Conservation (phyloP, 2,797 vertebrate genomes). For the Remorina albescens region DNA sequence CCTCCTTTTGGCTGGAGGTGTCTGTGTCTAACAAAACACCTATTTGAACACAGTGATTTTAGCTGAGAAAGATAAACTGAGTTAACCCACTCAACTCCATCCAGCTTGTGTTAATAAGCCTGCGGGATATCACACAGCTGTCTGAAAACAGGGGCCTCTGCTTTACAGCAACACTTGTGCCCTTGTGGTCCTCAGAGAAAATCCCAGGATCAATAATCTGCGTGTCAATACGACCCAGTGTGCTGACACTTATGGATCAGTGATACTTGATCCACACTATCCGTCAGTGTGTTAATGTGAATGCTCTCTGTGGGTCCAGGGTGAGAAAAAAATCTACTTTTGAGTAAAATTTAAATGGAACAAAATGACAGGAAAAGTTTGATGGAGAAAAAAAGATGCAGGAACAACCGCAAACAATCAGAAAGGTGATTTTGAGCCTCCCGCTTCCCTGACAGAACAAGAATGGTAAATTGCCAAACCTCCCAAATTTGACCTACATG, state of each 20-base stretch:
- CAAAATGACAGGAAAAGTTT: not conserved
- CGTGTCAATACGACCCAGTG: constrained; percentile 44
- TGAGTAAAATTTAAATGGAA: not conserved
- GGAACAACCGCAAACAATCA: not conserved
- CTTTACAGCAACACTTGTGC: constrained; percentile 24
- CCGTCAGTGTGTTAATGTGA: constrained; percentile 33
- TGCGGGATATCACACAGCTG: constrained; percentile 42
- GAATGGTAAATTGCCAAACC: not conserved
- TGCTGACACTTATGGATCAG: constrained; percentile 55
- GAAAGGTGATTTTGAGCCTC: not conserved
- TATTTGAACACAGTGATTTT: constrained; percentile 21
- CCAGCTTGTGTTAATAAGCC: constrained; percentile 44
- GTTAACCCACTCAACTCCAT: constrained; percentile 50
- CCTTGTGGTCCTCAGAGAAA: constrained; percentile 33
- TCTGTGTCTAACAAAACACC: constrained; percentile 18
- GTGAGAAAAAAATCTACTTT: not conserved
- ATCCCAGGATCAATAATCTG: constrained; percentile 69
- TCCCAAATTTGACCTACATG: constrained; percentile 33
- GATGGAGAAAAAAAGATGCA: not conserved
- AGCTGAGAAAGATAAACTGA: constrained; percentile 37
- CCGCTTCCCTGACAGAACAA: constrained; percentile 36
- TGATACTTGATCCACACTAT: constrained; percentile 50
- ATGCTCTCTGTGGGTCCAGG: not conserved
- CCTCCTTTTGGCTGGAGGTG: not conserved
- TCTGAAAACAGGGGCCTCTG: constrained; percentile 37